Conservation (phyloP, 2,113 vertebrate genomes). For the Arothron firmamentum region DNA sequence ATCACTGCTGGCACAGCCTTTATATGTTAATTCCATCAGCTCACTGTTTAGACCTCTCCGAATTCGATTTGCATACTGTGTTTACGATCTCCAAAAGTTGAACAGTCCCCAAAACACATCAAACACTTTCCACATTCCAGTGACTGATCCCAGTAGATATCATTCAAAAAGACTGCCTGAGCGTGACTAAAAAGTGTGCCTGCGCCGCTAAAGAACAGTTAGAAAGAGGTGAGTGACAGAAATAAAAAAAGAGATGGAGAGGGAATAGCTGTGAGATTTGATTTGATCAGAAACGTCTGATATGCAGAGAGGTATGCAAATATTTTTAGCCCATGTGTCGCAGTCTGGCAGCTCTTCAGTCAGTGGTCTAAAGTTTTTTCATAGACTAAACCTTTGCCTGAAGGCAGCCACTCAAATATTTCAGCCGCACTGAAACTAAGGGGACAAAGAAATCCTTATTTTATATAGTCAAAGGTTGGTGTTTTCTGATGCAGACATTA, state of each 20-base stretch:
- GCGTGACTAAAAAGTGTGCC: conserved; percentile 11
- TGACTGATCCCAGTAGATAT: conserved; percentile 9
- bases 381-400: conserved; percentile 49
- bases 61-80: background rate
- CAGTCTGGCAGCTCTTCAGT: conserved; percentile 58
- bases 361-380: conserved; percentile 61
- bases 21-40: background rate
- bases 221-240: conserved; percentile 3
- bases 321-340: conserved; percentile 53
- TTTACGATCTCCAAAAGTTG: conserved; percentile 10
- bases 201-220: conserved; percentile 14
- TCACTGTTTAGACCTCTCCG: background rate
- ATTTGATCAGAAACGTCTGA: conserved; percentile 44
- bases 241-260: conserved; percentile 9
- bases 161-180: conserved; percentile 11
- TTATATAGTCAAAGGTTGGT: conserved; percentile 69
- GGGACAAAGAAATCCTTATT: conserved; percentile 49
- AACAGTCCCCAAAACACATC: conserved; percentile 14
- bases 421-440: conserved; percentile 56
- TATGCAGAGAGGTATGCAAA: conserved; percentile 51
- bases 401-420: conserved; percentile 60
- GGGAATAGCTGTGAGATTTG: conserved; percentile 31
- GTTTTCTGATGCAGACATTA: conserved; percentile 57
- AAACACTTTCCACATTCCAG: conserved; percentile 5
- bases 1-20: background rate